Base-by-base conservation (phyloP, 2,797 vertebrate species). In the Lithobates pipiens region DNA sequence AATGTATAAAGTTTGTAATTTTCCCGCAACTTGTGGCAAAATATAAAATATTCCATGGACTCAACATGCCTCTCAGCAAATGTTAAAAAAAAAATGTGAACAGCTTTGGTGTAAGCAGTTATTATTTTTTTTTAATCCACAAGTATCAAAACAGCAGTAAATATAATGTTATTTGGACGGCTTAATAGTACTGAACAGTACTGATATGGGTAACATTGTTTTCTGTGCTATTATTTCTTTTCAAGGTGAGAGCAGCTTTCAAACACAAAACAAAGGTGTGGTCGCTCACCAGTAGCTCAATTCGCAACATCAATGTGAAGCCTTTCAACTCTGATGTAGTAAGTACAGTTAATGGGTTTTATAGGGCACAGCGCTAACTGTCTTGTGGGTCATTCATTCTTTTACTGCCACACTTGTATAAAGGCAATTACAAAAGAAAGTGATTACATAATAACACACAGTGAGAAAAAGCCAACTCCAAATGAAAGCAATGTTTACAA, bases 181-280 rank as follows among this genome's bases (percentile, higher is more conserved):
- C 7, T 8, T 9, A 23, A 61, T 61, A 2, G 21, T 9, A 61
- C 5, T 23, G 2, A 61, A 61, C 21, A 61, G 54, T 61, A 21
- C 1, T 61, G 21, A 23, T 44, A 11, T 15, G 13, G 0, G 39
- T 36, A 46, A 18, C 21, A 11, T 63, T 34, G 76, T 44, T 27
- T 9, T 16, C 9, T 50, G 44, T 68, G 67, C 10, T 0, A 68
- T 34, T 0, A 68, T 34, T 68, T 54, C 77, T 69, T 77, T 5
- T 0, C 29, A 86, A 99, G 98, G 97, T 99, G 78, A 95, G 98
- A 94, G 97, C 98, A 16, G 98, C 98, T 89, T 99, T 99, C 91
- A 98, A 99, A 91, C 98, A 99, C 93, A 99, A 99, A 95, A 98
- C 98, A 89, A 99, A 99, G 88, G 96, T 99, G 89, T 99, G 98